A percentile compares a stretch with the other conserved stretches of the same genome.
These are phyloP conservation scores for Scatophagus argus DNA, from an alignment of 2,113 vertebrate species.

Conservation along the genomic window DNA sequence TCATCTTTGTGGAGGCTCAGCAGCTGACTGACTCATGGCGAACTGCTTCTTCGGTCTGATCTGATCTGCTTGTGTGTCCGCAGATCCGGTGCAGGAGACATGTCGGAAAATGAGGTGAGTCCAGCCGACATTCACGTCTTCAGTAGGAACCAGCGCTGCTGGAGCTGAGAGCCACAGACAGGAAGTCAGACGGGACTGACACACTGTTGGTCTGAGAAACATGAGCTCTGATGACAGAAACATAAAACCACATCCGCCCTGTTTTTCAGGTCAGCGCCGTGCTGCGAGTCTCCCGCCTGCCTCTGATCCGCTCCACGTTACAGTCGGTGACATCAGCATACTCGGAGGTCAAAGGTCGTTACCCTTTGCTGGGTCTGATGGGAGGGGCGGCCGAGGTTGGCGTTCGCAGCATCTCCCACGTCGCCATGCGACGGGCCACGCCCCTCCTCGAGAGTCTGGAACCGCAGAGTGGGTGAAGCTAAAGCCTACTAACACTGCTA, in stretches of 20 bases:
- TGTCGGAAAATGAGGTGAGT: slow-evolving; percentile 61
- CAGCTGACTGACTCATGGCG: slow-evolving; percentile 74
- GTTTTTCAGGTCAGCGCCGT: slow-evolving; percentile 60
- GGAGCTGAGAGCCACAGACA: not conserved
- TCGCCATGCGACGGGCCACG: slow-evolving; percentile 62
- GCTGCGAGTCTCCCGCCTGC: slow-evolving; percentile 68
- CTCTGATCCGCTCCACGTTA: slow-evolving; percentile 75
- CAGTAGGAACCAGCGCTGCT: too few relatives aligned
- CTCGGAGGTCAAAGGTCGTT: slow-evolving; percentile 69
- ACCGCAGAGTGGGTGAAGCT: slow-evolving; percentile 75
- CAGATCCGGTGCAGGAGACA: slow-evolving; percentile 59
- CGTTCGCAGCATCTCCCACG: slow-evolving; percentile 58
- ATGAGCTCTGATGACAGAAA: too few relatives aligned
- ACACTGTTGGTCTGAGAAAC: too few relatives aligned
- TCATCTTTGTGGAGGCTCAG: slow-evolving; percentile 46
- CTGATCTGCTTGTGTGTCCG: slow-evolving; percentile 19
- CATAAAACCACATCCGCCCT: not conserved
- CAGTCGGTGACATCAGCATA: slow-evolving; percentile 67
- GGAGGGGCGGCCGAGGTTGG: slow-evolving; percentile 72
- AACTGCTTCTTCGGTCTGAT: not conserved
- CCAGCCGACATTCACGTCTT: too few relatives aligned
- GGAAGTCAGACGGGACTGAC: too few relatives aligned
- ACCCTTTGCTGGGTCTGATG: slow-evolving; percentile 76
- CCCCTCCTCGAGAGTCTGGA: slow-evolving; percentile 79
- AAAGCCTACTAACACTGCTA: not conserved